A percentile compares a stretch with the other conserved stretches of the same genome.
phyloP scores from a whole-genome alignment of 2,888 invertebrate species.

The Helleia helle region DNA sequence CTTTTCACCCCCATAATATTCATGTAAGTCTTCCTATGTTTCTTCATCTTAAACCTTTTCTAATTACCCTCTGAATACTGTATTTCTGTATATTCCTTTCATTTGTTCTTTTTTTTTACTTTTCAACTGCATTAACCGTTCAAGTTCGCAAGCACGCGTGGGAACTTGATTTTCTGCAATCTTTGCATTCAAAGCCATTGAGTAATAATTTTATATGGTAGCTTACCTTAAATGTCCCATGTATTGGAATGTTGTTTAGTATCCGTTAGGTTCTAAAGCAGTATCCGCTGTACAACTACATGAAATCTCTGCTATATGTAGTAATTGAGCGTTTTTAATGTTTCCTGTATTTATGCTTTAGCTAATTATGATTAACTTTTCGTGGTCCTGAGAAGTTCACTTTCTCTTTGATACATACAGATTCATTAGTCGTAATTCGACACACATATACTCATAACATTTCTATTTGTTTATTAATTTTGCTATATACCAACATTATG shows the following conservation, averaged over 20 bases:
- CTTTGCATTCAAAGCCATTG: constrained; percentile 46
- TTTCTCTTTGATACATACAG: neutral
- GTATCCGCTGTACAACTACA: constrained; percentile 5
- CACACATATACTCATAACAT: too few relatives aligned
- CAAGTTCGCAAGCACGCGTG: constrained; percentile 29
- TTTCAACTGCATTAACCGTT: constrained; percentile 12
- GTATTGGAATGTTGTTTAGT: neutral
- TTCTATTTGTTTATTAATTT: too few relatives aligned
- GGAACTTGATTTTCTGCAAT: constrained; percentile 60
- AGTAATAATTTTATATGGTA: constrained; percentile 33
- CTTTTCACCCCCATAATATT: constrained; percentile 59
- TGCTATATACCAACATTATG: too few relatives aligned
- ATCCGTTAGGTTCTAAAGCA: constrained; percentile 4
- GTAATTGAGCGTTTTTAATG: neutral
- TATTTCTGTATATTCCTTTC: neutral
- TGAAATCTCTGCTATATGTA: constrained; percentile 8
- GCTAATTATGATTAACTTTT: neutral
- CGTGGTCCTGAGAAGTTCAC: neutral
- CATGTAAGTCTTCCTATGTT: constrained; percentile 43
- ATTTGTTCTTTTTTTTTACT: constrained; percentile 7
- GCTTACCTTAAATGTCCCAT: constrained; percentile 11
- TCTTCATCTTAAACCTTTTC: neutral
- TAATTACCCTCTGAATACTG: neutral
- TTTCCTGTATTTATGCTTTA: neutral
- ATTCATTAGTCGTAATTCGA: too few relatives aligned